Base-by-base conservation (phyloP, 1,140 invertebrate genomes). In the Samia ricini region DNA sequence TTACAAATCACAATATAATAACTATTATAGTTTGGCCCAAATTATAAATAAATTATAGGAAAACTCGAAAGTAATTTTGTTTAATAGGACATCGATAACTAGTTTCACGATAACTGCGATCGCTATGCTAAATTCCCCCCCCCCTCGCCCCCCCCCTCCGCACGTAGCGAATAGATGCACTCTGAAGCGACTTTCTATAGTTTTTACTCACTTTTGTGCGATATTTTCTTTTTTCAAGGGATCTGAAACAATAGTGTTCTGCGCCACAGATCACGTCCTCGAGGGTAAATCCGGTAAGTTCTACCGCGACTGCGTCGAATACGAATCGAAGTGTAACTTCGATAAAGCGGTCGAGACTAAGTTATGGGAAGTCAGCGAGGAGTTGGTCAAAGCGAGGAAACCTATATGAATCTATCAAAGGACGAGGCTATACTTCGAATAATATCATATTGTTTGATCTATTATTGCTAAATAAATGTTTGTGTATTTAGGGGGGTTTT, bases 231-330 rank as follows among this genome's bases (percentile, higher is more conserved):
- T 7, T 60, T 88, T 91, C 23, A 75, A 96, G 95, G 96, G 95
- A 50, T 92, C 93, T 6, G 95, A 97, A 89, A 96, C 95, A 10
- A 91, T 95, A 24, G 80, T 97, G 2, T 94, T 95, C 80, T 96
- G 95, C 79, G 95, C 95, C 5, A 93, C 94, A 0, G 93, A 94
- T 56, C 92, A 94, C 60, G 83, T 88, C 42, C 81, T 95, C 21
- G 91, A 92, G 22, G 91, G 93, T 7, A 91, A 94, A 74, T 93
- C 92, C 23, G 95, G 95, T 20, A 89, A 91, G 36, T 91, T 95
- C 60, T 95, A 96, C 82, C 91, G 94, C n/a, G 93, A 97, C 83
- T 97, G 95, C 76, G 91, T 92, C 36, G 89, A 91, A 19, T 95
- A 93, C 69, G 76, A 84, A n/a, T 92, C 93, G 8, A 94, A 94